Evolutionary conservation across 2,888 invertebrate genomes (phyloP), one percentile per base, ranked within the genome.

Genomic region (Myathropa florea): DNA sequence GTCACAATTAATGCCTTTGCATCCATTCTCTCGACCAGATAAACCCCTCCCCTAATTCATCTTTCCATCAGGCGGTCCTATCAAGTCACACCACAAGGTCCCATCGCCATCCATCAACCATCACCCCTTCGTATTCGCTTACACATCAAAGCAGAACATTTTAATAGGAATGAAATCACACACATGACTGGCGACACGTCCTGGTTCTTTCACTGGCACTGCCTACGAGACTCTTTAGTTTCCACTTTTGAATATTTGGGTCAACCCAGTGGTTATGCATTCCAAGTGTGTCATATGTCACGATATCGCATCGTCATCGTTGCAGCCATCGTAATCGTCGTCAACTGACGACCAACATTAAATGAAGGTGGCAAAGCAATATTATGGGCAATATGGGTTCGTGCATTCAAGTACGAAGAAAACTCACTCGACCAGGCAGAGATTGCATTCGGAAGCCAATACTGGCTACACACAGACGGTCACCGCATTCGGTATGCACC

Each of bases 221-320:
- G 67, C 46, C 46, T 18, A 46, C 21, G 68, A 81, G 63, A 59
- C 68, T 68, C 39, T 81, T 75, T 59, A 57, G 75, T 30, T 75
- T 68, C 63, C 60, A 81, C 75, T 81, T 65, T 70, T 75, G 86
- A 60, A 82, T 86, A 86, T 86, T 82, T 86, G 67, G 86, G 86
- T 83, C 86, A 86, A 67, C 75, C 46, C 61, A 75, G 78, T 72
- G 71, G 75, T 60, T 83, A 83, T 86, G 86, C 75, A 83, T 79
- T 82, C 75, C 71, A 57, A 86, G 85, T 85, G 81, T 81, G 85
- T 77, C 81, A 85, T 85, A 81, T 83, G 71, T 83, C 86, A 86
- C 86, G 82, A 79, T 79, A 83, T 79, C 33, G 73, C 71, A 79
- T 79, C 82, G 86, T 82, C 86, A 78, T 72, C 76, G 55, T 28